A percentile compares a stretch with the other conserved stretches of the same genome.
These are phyloP conservation scores for Siniperca knerii DNA, from an alignment of 2,113 vertebrate genomes.

Conservation along the genomic window DNA sequence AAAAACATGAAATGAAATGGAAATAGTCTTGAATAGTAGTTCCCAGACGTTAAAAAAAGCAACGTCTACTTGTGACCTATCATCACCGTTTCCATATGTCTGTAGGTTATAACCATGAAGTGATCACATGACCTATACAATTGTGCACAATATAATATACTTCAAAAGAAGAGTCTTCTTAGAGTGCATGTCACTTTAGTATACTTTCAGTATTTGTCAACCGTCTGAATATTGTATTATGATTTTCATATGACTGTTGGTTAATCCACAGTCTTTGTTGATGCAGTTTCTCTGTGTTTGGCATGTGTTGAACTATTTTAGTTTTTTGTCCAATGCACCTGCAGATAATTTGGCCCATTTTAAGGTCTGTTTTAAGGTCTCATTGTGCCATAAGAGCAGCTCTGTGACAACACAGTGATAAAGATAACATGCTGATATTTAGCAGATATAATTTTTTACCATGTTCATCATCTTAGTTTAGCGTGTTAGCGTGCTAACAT, in stretches of 20 bases:
- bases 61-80: not conserved
- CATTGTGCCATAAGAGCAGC: not conserved
- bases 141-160: not conserved
- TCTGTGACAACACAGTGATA: not conserved
- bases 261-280: not conserved
- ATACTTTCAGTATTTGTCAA: not conserved
- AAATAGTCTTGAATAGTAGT: not conserved
- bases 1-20: not conserved
- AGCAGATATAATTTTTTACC: not conserved
- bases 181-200: not conserved
- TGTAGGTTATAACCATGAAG: not conserved
- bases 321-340: not conserved
- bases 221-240: not conserved
- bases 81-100: not conserved
- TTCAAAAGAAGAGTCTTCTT: not conserved
- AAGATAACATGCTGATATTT: not conserved
- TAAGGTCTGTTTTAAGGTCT: not conserved
- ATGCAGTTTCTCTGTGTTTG: not conserved
- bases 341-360: not conserved
- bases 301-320: not conserved
- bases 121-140: not conserved
- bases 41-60: not conserved
- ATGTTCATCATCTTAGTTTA: not conserved
- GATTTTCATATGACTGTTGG: not conserved
- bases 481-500: too few relatives aligned